Base-by-base conservation (phyloP, 1,140 invertebrate species). In the Archivesica marissinica region DNA sequence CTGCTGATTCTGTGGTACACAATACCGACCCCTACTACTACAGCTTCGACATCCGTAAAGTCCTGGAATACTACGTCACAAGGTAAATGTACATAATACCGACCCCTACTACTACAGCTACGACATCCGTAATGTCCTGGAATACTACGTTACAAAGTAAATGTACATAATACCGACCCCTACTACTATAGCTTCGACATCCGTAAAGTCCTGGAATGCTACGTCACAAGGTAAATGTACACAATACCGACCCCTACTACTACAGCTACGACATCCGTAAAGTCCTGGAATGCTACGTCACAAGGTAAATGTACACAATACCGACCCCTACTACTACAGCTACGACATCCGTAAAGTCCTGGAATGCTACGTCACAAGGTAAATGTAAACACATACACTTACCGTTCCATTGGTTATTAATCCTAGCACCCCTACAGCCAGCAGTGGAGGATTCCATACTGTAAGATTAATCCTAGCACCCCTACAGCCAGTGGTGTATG, bases 341-440 rank as follows among this genome's bases (percentile, higher is more conserved):
- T 86, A 87, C 39, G 90, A 91, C 35, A 88, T 91, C 50, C 79
- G 89, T 17, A 91, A 90, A 85, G 90, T 93, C 23, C 89, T 92
- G 13, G 92, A 93, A 50, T 92, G 90, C 68, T 93, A 93, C 81
- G 92, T 90, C 61, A 91, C 89, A 81, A 89, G 90, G 92, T 92
- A 70, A 85, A n/a, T n/a, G n/a, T n/a, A n/a, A n/a, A n/a, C n/a
- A n/a, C n/a, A n/a, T n/a, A n/a, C n/a, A n/a, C n/a, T n/a, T n/a
- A n/a, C n/a, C n/a, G n/a, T n/a, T n/a, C n/a, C n/a, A n/a, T n/a
- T n/a, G n/a, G n/a, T n/a, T n/a, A n/a, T n/a, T n/a, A n/a, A n/a
- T n/a, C n/a, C n/a, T n/a, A n/a, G n/a, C n/a, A n/a, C n/a, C n/a
- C n/a, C n/a, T n/a, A n/a, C n/a, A n/a, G n/a, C n/a, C n/a, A n/a